Base-by-base conservation (phyloP, 1,140 invertebrate species). In the Saccostrea echinata region DNA sequence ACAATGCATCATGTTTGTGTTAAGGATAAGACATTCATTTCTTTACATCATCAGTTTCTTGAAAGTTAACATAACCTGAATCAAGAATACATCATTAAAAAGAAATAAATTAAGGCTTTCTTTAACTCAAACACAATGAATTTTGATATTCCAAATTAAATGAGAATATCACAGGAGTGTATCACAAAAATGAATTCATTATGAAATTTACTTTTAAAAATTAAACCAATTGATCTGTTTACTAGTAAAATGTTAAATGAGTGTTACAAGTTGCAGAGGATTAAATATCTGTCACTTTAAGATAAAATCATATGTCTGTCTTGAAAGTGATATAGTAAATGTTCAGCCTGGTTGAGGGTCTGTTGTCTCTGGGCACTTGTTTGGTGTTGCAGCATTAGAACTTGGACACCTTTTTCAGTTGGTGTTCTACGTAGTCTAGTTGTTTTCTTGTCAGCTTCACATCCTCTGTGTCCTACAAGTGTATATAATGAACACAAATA, bases 11-110 rank as follows among this genome's bases (percentile, higher is more conserved):
- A 9, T 43, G 43, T 43, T 0, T 43, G 9, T 43, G 43, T 43
- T 43, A 43, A 43, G 9, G 43, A 43, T 8, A 43, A 43, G 9
- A 43, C 43, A 6, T 9, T 3, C 43, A 43, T 4, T 16, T 76
- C 68, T 33, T 76, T 27, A 33, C 13, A 76, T 33, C 68, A 76
- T 76, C 68, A 33, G 13, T 76, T 30, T 76, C 68, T 76, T 76
- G 68, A 76, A 76, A 33, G 68, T 30, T 76, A 27, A 76, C 33
- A 76, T 18, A 76, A 27, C 68, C 33, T 76, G 24, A 30, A 76
- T 76, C 68, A 76, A 76, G 68, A 76, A 76, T 30, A 12, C 21
- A 30, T 76, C 68, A 76, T 76, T 33, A 76, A 33, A 76, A 76
- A 76, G 68, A 76, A 11, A 27, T 30, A 30, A 76, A 68, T n/a